Percentiles rank a stretch among this genome's conserved stretches.
phyloP scores from a whole-genome alignment of 1,140 invertebrate species.

The Penaeus vannamei region DNA sequence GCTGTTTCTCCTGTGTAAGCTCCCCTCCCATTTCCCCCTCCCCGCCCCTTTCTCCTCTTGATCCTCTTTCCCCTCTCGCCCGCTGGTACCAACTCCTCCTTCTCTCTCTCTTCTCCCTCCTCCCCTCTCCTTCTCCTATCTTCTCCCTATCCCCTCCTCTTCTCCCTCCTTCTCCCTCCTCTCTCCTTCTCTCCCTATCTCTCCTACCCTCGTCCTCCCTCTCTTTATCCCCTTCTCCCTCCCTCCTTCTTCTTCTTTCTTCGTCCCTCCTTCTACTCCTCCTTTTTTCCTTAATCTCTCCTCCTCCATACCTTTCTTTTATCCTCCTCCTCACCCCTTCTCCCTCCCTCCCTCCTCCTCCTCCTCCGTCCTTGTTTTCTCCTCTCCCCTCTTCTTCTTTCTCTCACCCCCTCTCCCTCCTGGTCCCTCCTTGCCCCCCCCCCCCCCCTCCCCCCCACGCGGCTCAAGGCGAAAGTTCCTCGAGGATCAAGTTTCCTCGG shows the following conservation, averaged over 20 bases:
- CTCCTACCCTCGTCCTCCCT: too few species aligned
- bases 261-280: neutral
- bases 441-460: neutral
- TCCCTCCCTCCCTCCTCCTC: conserved; percentile 19
- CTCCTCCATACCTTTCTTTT: neutral
- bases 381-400: neutral
- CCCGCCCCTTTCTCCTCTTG: conserved; percentile 4
- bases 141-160: neutral
- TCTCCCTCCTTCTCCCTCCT: neutral
- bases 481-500: conserved; percentile 26
- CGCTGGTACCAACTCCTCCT: neutral
- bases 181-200: too few species aligned
- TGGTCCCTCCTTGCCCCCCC: neutral
- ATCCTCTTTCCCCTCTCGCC: conserved; percentile 31
- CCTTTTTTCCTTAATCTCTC: too few species aligned
- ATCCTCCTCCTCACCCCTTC: neutral
- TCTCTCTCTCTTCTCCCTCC: neutral
- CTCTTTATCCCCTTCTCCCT: too few species aligned
- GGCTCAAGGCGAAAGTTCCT: neutral
- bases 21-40: conserved; percentile 18
- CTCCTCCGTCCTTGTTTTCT: neutral
- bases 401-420: conserved; percentile 25
- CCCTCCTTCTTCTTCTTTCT: too few species aligned
- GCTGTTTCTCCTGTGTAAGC: conserved; percentile 1
- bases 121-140: neutral